Base-by-base conservation (phyloP, 1,140 invertebrate species). In the Trichonephila clavipes region DNA sequence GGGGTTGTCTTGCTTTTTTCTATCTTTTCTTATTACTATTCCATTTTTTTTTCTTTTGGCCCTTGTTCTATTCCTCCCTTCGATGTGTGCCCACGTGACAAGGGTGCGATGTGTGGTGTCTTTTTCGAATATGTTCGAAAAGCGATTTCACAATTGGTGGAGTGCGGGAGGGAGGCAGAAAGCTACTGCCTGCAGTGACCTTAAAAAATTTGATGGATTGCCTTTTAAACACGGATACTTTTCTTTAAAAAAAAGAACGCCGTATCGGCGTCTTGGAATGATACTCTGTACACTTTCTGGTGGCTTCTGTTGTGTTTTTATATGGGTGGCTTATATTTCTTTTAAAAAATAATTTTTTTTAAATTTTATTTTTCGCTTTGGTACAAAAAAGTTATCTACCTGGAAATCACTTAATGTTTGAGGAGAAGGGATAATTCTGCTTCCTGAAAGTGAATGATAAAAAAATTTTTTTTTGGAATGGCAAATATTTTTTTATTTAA, bases 141-240 rank as follows among this genome's bases (percentile, higher is more conserved):
- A 81, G 64, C 90, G 91, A 87, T 92, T 87, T 92, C 77, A 92
- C 92, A 88, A 88, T 93, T 85, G 92, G 69, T 19, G 21, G 19
- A 28, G 62, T 82, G 62, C 51, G 58, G 58, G 21, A 61, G 18
- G 44, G 86, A 44, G 72, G 51, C 19, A 19, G 44, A 85, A 88
- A 64, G 86, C 59, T 88, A 59, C 86, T 93, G 59, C 91, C 51
- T 87, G 85, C 85, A 44, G 83, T 88, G 85, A 88, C 92, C 92
- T 93, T 93, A 93, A 93, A 82, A 93, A 88, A 64, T 88, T 77
- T 93, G 92, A 93, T 93, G 92, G 92, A 93, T 93, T 93, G 83
- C 58, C 85, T 93, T 93, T 93, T 93, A 93, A 93, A 93, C 64
- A 64, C 66, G 44, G 59, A 61, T 44, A 82, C 81, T 93, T 88